A percentile compares a stretch with the other conserved stretches of the same genome.
phyloP scores from a whole-genome alignment of 23 tunicate species.

The Clavelina lepadiformis region DNA sequence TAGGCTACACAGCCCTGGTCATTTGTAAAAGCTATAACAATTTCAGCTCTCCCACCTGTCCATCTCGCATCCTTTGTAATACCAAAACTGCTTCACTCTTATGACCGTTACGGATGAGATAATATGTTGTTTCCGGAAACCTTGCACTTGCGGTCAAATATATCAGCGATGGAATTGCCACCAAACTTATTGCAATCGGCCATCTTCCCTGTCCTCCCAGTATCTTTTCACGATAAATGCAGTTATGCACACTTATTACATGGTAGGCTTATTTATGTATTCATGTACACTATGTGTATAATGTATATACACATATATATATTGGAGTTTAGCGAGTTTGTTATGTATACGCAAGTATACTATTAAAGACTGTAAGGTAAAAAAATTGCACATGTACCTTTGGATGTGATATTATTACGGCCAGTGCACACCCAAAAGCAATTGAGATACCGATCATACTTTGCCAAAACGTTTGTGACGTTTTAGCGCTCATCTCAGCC shows the following conservation, averaged over 20 bases:
- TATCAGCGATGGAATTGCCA: constrained; percentile 16
- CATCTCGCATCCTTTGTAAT: constrained; percentile 12
- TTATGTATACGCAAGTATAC: no score
- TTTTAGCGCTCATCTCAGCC: constrained; percentile 29
- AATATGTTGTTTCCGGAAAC: constrained; percentile 28
- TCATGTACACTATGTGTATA: no score
- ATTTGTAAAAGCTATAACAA: no score
- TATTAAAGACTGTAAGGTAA: no score
- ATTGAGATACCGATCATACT: constrained; percentile 1
- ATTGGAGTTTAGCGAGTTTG: no score
- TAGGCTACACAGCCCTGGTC: no score
- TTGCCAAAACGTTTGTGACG: constrained; percentile 24
- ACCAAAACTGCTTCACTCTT: constrained; percentile 1
- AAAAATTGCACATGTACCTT: constrained; percentile 4
- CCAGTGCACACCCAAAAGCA: constrained; percentile 1
- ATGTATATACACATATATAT: no score
- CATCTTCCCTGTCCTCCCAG: constrained; percentile 22
- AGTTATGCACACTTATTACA: no score
- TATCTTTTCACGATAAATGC: no score
- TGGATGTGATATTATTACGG: constrained; percentile 18
- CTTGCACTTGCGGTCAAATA: not conserved
- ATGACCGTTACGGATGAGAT: not conserved
- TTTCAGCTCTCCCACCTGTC: no score
- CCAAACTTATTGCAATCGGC: constrained; percentile 19
- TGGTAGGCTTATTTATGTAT: no score